Conservation (phyloP, 2,113 vertebrate species). For the Tupaia chinensis region DNA sequence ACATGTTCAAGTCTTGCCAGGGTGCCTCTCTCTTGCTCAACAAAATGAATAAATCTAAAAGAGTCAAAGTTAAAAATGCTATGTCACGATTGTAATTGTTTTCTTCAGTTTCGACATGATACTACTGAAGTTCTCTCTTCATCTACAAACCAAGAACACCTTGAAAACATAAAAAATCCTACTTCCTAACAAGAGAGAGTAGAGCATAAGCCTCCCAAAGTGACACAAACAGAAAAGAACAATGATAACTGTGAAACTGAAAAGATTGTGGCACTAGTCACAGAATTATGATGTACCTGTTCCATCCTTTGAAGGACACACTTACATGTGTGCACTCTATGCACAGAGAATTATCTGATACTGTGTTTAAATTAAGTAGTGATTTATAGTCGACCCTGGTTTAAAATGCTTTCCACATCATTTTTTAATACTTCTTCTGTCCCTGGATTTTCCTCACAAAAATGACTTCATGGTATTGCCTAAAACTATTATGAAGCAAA, state of each 20-base stretch:
- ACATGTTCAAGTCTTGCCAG: too few species aligned
- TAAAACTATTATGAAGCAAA: background rate
- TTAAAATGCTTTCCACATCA: slow-evolving; percentile 43
- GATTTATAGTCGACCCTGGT: slow-evolving; percentile 23
- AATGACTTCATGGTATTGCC: slow-evolving; percentile 22
- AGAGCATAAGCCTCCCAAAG: background rate
- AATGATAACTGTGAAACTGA: background rate
- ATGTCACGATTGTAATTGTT: background rate
- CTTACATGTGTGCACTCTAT: background rate
- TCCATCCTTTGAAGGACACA: background rate
- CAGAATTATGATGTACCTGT: background rate
- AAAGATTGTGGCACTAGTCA: background rate
- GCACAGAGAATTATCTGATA: background rate
- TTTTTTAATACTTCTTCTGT: slow-evolving; percentile 2
- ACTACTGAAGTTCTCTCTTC: background rate
- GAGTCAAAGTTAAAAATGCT: background rate
- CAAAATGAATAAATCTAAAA: too few species aligned
- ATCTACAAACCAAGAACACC: background rate
- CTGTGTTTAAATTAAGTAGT: background rate
- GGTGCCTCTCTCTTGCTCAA: too few species aligned
- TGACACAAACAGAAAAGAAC: background rate
- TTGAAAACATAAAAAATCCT: background rate
- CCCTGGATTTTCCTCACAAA: background rate
- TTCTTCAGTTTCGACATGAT: slow-evolving; percentile 2
- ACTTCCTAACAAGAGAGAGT: background rate